Evolutionary conservation across 2,888 invertebrate genomes (phyloP), one percentile per base, ranked within the genome.

Genomic region (Chaitophorus viminalis): DNA sequence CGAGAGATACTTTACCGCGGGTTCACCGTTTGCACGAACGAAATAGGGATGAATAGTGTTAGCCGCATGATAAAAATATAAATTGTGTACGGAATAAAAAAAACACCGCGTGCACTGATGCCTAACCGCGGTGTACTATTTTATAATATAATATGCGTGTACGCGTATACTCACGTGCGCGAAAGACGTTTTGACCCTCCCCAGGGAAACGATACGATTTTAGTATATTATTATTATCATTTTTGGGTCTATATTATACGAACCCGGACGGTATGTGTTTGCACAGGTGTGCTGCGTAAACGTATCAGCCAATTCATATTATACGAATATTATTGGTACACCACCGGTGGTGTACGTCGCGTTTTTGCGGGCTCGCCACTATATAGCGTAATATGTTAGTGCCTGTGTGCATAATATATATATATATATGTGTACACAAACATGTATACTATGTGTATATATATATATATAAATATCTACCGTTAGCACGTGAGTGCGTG

Each of bases 161-260:
- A 60, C 3, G 21, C 60, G 25, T 5, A 25, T 39, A 39, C 60
- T 4, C 21, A 70, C 70, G 29, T 29, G 70, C 11, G 29, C 70
- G 14, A 29, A 70, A 31, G 14, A 17, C 70, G 29, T n/a, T 70
- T 70, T 70, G 70, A 65, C 65, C n/a, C 29, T 6, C 25, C 18
- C n/a, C n/a, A n/a, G n/a, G 78, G 18, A 81, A 81, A 39, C 29
- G 46, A 46, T 46, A 21, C 29, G 68, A 68, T 46, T 46, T 81
- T 46, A 39, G 39, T 65, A 79, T 29, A 60, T 70, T 46, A 75
- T 46, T 29, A 60, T 70, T 46, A 75, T 46, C 39, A 46, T 75
- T 75, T 46, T 11, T n/a, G 74, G 3, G 25, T 60, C 60, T 25
- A 11, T 52, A 2, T 11, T 11, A 2, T 52, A 3, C 21, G 5